Conservation (phyloP, 2,888 invertebrate species). For the Sacculina carcini region DNA sequence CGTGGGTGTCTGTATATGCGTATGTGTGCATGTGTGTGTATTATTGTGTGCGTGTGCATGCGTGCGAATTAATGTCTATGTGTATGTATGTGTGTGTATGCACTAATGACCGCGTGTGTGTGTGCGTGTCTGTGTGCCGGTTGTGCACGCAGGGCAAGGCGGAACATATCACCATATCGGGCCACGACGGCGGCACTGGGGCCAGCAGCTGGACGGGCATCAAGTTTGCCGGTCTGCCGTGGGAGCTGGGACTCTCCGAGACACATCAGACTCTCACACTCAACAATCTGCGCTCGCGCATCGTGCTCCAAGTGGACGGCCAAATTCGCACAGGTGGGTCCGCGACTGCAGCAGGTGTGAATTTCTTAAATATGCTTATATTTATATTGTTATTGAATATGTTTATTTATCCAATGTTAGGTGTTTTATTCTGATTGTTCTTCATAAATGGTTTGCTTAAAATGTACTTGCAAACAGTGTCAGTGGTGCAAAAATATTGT, state of each 20-base stretch:
- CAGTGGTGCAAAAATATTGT: too few species aligned
- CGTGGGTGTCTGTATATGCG: too few species aligned
- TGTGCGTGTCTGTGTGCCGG: too few species aligned
- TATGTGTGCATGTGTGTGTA: not conserved
- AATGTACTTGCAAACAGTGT: too few species aligned
- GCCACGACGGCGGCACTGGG: conserved; percentile 97
- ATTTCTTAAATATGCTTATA: too few species aligned
- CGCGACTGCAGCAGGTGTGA: too few species aligned
- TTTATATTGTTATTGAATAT: too few species aligned
- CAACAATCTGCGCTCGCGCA: conserved; percentile 71
- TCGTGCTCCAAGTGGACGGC: conserved; percentile 87
- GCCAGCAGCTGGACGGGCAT: conserved; percentile 98
- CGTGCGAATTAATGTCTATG: too few species aligned
- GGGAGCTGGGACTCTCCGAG: conserved; percentile 95
- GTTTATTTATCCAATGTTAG: too few species aligned
- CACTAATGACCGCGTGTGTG: too few species aligned
- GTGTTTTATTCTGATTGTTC: not conserved
- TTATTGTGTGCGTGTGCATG: not conserved
- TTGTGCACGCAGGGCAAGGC: conserved; percentile 74
- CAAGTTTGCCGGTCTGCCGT: conserved; percentile 87
- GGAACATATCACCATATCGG: conserved; percentile 93
- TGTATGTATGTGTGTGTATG: too few species aligned
- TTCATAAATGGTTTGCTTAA: not conserved
- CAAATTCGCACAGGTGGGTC: conserved; percentile 23
- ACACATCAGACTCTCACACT: conserved; percentile 88